Conservation (phyloP, 2,113 vertebrate species). For the Lophura nycthemera region DNA sequence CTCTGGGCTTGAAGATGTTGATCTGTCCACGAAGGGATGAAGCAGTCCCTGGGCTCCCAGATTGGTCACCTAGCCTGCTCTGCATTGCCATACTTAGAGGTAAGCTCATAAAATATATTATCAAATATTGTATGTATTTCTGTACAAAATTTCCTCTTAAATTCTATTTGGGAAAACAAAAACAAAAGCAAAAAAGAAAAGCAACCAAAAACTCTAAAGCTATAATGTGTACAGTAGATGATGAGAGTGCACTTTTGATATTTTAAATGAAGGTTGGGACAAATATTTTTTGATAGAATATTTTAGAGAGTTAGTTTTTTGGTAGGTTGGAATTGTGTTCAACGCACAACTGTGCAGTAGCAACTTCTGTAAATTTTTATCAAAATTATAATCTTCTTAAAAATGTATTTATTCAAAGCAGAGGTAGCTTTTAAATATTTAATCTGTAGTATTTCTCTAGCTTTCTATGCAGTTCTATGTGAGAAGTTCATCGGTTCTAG, state of each 20-base stretch:
- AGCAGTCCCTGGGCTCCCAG: background rate
- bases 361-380: background rate
- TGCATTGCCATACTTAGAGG: fast-evolving
- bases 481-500: background rate
- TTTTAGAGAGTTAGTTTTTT: no score
- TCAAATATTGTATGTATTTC: no score
- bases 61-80: background rate
- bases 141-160: background rate
- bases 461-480: background rate
- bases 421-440: background rate
- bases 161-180: background rate
- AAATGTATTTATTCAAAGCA: background rate
- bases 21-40: background rate
- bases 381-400: background rate
- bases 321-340: background rate
- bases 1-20: background rate
- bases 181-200: background rate
- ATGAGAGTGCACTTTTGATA: background rate
- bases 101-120: background rate
- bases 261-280: background rate
- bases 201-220: background rate
- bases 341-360: fast-evolving
- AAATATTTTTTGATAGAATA: background rate
- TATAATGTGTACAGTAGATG: background rate
- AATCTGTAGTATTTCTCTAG: background rate